Evolutionary conservation across 2,113 vertebrate species (phyloP).

Genomic region (Laticauda colubrina): DNA sequence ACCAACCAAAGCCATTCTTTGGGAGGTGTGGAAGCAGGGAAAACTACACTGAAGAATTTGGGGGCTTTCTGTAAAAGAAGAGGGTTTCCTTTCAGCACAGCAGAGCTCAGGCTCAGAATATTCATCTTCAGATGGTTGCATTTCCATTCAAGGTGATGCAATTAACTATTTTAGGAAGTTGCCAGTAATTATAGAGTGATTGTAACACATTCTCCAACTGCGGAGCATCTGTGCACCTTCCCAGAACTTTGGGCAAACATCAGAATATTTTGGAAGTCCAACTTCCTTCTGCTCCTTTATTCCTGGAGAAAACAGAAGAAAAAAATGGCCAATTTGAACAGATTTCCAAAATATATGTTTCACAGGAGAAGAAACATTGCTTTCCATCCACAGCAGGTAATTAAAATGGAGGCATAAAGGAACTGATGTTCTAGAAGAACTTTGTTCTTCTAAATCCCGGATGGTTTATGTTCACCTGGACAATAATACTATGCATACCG

Average conservation of each 20-base stretch:
- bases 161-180: background rate
- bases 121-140: constrained; percentile 15
- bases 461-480: too few species aligned
- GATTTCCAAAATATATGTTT: background rate
- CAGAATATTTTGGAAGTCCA: too few species aligned
- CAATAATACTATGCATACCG: too few species aligned
- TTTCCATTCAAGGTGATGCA: constrained; percentile 37
- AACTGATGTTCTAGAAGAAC: background rate
- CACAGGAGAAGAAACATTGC: too few species aligned
- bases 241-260: background rate
- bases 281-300: background rate
- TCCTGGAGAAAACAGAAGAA: background rate
- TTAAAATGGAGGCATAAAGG: background rate
- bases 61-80: constrained; percentile 42
- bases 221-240: too few species aligned
- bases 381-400: background rate
- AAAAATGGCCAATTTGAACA: background rate
- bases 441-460: background rate
- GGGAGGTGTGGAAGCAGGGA: background rate
- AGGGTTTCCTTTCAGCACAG: constrained; percentile 35
- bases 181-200: background rate
- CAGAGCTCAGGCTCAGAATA: background rate
- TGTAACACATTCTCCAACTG: background rate
- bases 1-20: background rate
- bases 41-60: background rate